Base-by-base conservation (phyloP, 2,797 vertebrate species). In the Kryptolebias ocellatus region DNA sequence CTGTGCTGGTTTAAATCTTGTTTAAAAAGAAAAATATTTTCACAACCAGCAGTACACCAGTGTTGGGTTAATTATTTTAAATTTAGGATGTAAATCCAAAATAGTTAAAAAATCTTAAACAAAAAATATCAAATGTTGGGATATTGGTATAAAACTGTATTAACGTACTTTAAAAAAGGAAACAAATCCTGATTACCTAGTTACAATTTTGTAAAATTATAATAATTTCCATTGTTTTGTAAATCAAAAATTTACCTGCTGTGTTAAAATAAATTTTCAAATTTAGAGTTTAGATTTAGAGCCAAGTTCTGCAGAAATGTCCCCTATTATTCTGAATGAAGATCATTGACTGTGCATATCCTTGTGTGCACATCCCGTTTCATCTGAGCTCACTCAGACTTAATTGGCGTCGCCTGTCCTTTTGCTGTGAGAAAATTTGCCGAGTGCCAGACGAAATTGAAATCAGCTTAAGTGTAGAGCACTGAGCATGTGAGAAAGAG, bases 381-480 rank as follows among this genome's bases (percentile, higher is more conserved):
- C 29, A 42, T 44, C 66, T 37, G 51, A 1, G n/a, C 58, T 62
- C 76, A 12, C 64, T 70, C 61, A 10, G 11, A 55, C 72, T 71
- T 79, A 80, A 85, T 82, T 71, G 62, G 55, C 74, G 29, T 67
- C 63, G 62, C 47, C 59, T 64, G 59, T 49, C 34, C 34, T 64
- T 69, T 53, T 53, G 78, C 79, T 60, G 44, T 50, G 57, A 67
- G 79, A 81, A 65, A 78, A 82, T 87, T 73, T 76, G 56, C 84
- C 5, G 54, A 70, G 75, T 78, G 78, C 78, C 77, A 80, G 79
- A 75, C 72, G 77, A 85, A 90, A 89, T 77, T 81, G 84, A 88
- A 84, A 87, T 88, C 83, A 87, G 74, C 74, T 73, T 81, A 60
- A 80, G 82, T 68, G 88, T 76, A 81, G 70, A 79, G 76, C 81